These are phyloP conservation scores for Oryzias javanicus DNA, from an alignment of 2,113 vertebrate species.

Conservation along the genomic window DNA sequence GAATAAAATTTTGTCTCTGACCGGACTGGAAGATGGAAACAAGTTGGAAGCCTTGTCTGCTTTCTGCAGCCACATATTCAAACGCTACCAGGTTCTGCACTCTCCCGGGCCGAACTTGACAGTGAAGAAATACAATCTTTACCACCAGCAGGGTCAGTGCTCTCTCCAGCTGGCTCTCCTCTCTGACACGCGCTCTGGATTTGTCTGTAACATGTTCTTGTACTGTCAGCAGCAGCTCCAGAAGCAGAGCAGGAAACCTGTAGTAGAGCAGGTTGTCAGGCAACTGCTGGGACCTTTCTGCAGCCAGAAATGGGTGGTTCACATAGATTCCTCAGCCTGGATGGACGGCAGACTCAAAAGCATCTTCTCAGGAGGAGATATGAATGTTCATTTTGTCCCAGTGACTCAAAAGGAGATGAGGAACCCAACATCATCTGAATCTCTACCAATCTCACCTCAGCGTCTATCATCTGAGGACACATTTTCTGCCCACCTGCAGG, in stretches of 20 bases:
- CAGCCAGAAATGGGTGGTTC: slow-evolving; percentile 41
- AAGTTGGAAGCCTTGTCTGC: slow-evolving; percentile 60
- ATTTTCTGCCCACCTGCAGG: slow-evolving; percentile 42
- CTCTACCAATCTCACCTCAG: background rate
- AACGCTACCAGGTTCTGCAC: slow-evolving; percentile 46
- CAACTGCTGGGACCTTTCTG: slow-evolving; percentile 60
- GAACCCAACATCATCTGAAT: background rate
- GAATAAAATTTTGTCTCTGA: slow-evolving; percentile 50
- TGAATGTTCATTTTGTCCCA: slow-evolving; percentile 41
- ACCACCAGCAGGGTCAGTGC: slow-evolving; percentile 29
- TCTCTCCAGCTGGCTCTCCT: slow-evolving; percentile 62
- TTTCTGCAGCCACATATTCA: slow-evolving; percentile 50
- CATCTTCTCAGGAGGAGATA: slow-evolving; percentile 40
- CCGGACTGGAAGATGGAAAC: slow-evolving; percentile 45
- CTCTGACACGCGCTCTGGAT: slow-evolving; percentile 59
- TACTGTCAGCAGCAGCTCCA: slow-evolving; percentile 60
- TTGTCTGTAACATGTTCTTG: slow-evolving; percentile 69
- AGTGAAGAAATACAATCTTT: slow-evolving; percentile 69
- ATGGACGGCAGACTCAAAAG: slow-evolving; percentile 43
- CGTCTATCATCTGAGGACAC: slow-evolving; percentile 1
- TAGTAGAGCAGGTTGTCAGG: slow-evolving; percentile 59
- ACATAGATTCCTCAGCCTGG: slow-evolving; percentile 58
- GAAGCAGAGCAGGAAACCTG: slow-evolving; percentile 42
- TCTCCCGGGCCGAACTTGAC: slow-evolving; percentile 44
- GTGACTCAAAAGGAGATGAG: background rate